A percentile compares a stretch with the other conserved stretches of the same genome.
phyloP scores from a whole-genome alignment of 2,888 invertebrate species.

The Trichacis sp. region DNA sequence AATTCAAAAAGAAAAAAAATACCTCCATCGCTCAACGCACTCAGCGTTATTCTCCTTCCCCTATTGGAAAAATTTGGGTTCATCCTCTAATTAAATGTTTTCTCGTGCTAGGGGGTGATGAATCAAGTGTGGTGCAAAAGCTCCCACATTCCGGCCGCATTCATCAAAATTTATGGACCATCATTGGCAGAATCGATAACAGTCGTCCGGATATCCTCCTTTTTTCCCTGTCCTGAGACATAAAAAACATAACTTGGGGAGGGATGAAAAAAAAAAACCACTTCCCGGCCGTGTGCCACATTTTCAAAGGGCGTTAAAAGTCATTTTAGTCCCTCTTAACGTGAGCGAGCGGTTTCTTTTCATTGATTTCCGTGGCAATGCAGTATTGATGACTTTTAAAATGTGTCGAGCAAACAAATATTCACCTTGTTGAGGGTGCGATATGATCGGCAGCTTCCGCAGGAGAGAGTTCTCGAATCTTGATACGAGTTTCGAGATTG shows the following conservation, averaged over 20 bases:
- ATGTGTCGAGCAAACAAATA: slow-evolving; percentile 24
- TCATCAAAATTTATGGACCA: slow-evolving; percentile 1
- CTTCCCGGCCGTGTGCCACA: not conserved
- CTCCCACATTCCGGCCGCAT: not conserved
- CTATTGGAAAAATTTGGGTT: not conserved
- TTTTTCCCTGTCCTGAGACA: not conserved
- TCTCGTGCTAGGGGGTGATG: not conserved
- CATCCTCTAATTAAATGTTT: not conserved
- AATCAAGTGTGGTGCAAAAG: not conserved
- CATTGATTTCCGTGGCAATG: not conserved
- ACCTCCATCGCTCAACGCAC: not conserved
- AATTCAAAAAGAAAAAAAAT: not conserved
- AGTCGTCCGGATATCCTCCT: not conserved
- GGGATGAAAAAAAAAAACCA: not conserved
- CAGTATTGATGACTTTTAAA: slow-evolving; percentile 9
- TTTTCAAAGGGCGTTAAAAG: not conserved
- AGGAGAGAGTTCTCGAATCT: slow-evolving; percentile 1
- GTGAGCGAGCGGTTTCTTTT: slow-evolving; percentile 5
- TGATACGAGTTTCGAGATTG: slow-evolving; percentile 14
- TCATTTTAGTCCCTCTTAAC: not conserved
- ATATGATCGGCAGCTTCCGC: slow-evolving; percentile 19
- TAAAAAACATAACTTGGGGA: not conserved
- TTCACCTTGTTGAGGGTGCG: slow-evolving; percentile 20
- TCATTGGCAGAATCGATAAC: not conserved
- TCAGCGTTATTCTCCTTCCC: not conserved